Conservation (phyloP, 2,797 vertebrate genomes). For the Erpetoichthys calabaricus region DNA sequence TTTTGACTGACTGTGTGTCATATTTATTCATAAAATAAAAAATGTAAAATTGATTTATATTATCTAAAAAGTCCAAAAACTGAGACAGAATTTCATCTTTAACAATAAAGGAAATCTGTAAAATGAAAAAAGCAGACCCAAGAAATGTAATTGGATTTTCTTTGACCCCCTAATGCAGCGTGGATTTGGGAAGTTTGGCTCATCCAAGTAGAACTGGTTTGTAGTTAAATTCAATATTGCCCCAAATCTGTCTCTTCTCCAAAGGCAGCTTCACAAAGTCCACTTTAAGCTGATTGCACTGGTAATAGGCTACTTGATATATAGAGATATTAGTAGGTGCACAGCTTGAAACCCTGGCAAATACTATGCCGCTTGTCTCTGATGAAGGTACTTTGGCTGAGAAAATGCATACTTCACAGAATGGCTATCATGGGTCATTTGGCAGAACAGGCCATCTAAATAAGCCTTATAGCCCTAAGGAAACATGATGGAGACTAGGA, state of each 20-base stretch:
- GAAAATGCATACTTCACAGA: constrained; percentile 34
- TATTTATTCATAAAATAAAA: no score
- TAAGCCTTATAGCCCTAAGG: constrained; percentile 34
- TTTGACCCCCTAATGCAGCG: background rate
- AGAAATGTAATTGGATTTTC: no score
- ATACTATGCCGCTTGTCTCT: constrained; percentile 28
- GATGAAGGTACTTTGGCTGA: constrained; percentile 35
- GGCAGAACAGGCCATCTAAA: constrained; percentile 38
- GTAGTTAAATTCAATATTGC: constrained; percentile 24
- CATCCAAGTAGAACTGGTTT: constrained; percentile 19
- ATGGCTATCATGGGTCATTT: constrained; percentile 42
- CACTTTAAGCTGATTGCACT: constrained; percentile 24
- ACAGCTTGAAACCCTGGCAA: constrained; percentile 32
- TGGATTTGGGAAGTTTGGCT: constrained; percentile 5
- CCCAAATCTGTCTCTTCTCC: constrained; percentile 22
- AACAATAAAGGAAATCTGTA: no score
- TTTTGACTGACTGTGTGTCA: no score
- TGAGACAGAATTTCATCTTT: no score
- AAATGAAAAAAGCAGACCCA: no score
- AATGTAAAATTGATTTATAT: no score
- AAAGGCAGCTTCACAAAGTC: constrained; percentile 21
- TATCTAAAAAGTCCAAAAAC: no score
- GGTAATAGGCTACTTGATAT: constrained; percentile 40
- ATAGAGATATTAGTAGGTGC: constrained; percentile 35
- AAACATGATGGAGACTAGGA: constrained; percentile 10